Evolutionary conservation across 2,797 vertebrate species (phyloP).

Genomic region (Hemitrygon akajei): DNA sequence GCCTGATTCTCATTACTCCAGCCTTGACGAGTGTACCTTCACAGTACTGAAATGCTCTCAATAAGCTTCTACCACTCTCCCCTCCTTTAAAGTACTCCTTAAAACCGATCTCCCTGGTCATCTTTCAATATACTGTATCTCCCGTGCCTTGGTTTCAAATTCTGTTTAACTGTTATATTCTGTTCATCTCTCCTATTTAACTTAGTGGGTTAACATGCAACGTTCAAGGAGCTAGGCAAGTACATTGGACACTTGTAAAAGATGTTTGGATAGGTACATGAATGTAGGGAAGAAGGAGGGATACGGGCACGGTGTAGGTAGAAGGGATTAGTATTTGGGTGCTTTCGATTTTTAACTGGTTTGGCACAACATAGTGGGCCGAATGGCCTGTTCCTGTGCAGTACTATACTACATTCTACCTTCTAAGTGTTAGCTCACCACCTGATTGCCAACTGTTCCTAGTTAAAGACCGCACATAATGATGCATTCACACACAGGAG

Average conservation of each 20-base stretch:
- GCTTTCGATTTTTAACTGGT: too few species aligned
- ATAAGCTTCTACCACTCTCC: background rate
- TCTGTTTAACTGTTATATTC: too few species aligned
- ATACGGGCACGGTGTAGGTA: too few species aligned
- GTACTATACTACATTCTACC: too few species aligned
- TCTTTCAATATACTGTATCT: background rate
- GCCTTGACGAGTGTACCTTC: background rate
- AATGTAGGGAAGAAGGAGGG: too few species aligned
- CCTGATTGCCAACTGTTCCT: background rate
- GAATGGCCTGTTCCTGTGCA: too few species aligned
- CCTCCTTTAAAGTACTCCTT: background rate
- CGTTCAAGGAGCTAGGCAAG: background rate
- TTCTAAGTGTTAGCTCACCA: background rate
- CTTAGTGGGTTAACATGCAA: background rate
- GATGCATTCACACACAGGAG: background rate
- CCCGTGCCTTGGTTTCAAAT: background rate
- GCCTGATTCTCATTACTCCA: background rate
- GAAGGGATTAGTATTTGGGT: too few species aligned
- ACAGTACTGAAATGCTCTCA: background rate
- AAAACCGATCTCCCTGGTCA: background rate
- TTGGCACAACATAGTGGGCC: too few species aligned
- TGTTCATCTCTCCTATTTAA: too few species aligned
- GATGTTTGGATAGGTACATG: too few species aligned
- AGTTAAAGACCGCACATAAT: background rate
- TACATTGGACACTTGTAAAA: too few species aligned